Evolutionary conservation across 2,797 vertebrate species (phyloP), one percentile per base, ranked within the genome.

Genomic region (Meriones psammophilus): DNA sequence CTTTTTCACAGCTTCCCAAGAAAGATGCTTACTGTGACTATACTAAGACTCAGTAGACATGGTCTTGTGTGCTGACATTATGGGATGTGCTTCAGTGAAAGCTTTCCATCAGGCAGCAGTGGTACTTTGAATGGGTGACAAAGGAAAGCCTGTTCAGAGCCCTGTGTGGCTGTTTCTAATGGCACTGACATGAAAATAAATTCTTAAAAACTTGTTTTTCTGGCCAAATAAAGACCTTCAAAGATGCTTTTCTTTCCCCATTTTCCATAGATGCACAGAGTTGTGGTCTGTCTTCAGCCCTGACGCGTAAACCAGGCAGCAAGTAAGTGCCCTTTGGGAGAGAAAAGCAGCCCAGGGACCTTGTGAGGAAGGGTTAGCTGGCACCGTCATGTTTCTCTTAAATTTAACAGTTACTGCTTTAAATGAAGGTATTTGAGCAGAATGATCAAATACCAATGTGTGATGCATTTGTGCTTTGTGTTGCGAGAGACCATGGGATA

Each of bases 161-260:
- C 64, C 60, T 89, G n/a, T 39, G 30, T 84, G 69, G 60, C 79
- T 64, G 42, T 80, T 56, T 89, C 42, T 77, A 73, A 91, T 87
- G 66, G 33, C 78, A 56, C 5, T 68, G 26, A 66, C 66, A 54
- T 87, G 62, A 96, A 94, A 91, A 36, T 8, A 66, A 24, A 50
- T 46, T 68, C 66, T 54, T 76, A 92, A 86, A 88, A 36, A 8
- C 33, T 87, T 71, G 18, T 78, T 89, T 94, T 95, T 26, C 56
- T 89, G 26, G 20, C 15, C 64, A 95, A 56, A 96, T 88, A 93
- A 92, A 93, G 54, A 74, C 58, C 4, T 42, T 90, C 26, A 88
- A 69, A n/a, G 58, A 15, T 79, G 13, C 3, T 36, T 86, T 66
- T 86, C 60, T 76, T 28, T 26, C 50, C 36, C 12, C 0, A 8